Evolutionary conservation across 2,797 vertebrate species (phyloP), one percentile per base, ranked within the genome.

Genomic region (Rachycentron canadum): DNA sequence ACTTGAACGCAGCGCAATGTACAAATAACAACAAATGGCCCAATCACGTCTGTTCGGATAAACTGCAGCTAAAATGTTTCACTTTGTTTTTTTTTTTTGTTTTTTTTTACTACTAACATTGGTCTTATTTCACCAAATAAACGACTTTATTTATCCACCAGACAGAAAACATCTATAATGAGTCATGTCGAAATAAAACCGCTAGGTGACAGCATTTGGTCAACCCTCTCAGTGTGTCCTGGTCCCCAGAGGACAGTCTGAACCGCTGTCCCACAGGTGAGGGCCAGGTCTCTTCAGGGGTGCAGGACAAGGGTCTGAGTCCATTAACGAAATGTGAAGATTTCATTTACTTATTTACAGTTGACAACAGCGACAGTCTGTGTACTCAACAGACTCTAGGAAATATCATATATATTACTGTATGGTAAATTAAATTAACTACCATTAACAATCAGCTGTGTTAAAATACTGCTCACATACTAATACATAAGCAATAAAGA

Each of bases 171-270:
- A 57, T 72, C 57, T 72, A 56, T 47, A 50, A n/a, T 23, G 25
- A 59, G 45, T 61, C 17, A 11, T 65, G 56, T 45, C 38, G 23
- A 26, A 41, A 12, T 14, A n/a, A 32, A 34, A 38, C 73, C 89
- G 17, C 82, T 73, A 83, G 85, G 65, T 72, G 85, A 72, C 45
- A 74, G 73, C 36, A 76, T 76, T 64, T 17, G 59, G 60, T 50
- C 41, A 30, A 45, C 9, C 10, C 30, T 47, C 2, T 53, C 12
- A 17, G 19, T 21, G 23, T 14, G 2, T 16, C 19, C n/a, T 50
- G 17, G 26, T 28, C 9, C 34, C 58, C 25, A 17, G 25, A 26
- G 26, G 34, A 61, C 0, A 0, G 3, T 17, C 8, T 9, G 13
- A 5, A 25, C 50, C 26, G 12, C 13, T 16, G 50, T 17, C 50